These are phyloP conservation scores for Plagiodera versicolora DNA, from an alignment of 2,888 invertebrate genomes.

Conservation along the genomic window DNA sequence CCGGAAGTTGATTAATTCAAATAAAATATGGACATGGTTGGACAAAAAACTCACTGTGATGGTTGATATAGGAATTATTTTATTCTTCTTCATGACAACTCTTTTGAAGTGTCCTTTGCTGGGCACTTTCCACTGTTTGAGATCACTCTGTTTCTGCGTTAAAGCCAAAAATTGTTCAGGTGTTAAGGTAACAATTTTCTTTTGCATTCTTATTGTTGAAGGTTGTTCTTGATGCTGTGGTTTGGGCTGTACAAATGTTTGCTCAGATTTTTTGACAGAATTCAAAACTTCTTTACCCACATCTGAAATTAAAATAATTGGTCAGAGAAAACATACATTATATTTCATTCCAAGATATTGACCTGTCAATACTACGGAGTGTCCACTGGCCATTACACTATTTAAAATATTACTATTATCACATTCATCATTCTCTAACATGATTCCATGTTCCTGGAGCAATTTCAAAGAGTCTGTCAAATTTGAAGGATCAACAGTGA, in stretches of 20 bases:
- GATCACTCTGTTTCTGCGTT: constrained; percentile 35
- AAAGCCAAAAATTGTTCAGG: constrained; percentile 58
- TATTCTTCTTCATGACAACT: constrained; percentile 52
- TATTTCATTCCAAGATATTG: too few relatives aligned
- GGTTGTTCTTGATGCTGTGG: constrained; percentile 18
- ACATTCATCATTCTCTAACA: constrained; percentile 66
- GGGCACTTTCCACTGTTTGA: constrained; percentile 43
- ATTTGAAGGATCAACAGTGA: constrained; percentile 24
- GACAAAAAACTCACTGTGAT: too few relatives aligned
- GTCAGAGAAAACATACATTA: too few relatives aligned
- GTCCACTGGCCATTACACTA: constrained; percentile 81
- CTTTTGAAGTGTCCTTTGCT: constrained; percentile 41
- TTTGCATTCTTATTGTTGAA: constrained; percentile 39
- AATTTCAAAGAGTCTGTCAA: constrained; percentile 62
- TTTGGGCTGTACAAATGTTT: constrained; percentile 30
- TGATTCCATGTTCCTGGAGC: constrained; percentile 83
- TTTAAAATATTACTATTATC: constrained; percentile 75
- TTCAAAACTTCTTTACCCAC: constrained; percentile 77
- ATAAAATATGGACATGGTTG: too few relatives aligned
- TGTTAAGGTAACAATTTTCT: constrained; percentile 59
- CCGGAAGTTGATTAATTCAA: too few relatives aligned
- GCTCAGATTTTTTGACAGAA: constrained; percentile 54
- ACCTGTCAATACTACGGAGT: constrained; percentile 81
- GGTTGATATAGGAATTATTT: constrained; percentile 42
- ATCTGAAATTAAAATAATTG: too few relatives aligned